Evolutionary conservation across 2,113 vertebrate species (phyloP), one percentile per base, ranked within the genome.

Genomic region (Hiodon alosoides): DNA sequence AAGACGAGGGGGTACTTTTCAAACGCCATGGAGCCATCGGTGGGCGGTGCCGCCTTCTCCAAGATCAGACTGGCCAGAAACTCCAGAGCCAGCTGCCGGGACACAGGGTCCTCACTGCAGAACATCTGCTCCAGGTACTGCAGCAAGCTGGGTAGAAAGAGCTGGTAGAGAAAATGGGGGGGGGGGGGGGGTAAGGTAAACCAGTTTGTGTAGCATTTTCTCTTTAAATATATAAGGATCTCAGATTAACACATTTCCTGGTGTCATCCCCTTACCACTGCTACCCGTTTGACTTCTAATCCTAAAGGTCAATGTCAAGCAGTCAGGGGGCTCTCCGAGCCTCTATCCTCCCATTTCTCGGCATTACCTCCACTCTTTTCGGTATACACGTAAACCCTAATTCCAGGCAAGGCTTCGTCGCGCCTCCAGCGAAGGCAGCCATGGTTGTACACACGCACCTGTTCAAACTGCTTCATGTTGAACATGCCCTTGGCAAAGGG

Each of bases 1-100:
- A 98, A 98, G 79, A 91, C 31, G 0, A 99, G 90, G 11, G 96
- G 96, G 85, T 98, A 99, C 61, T 94, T 98, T 80, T 98, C 96
- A 76, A 95, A 95, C 3, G 94, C 93, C 96, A 98, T 94, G 11
- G 94, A 95, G 80, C 94, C 95, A 4, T 93, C 81, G 0, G 90
- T 88, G 11, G 97, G 95, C 67, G 97, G 95, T 3, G 92, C 87
- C 55, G 96, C 96, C 91, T 99, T 99, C 79, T 87, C 86, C 50
- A 99, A 88, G 88, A 98, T 94, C 3, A 99, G 93, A 70, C 90
- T 91, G 78, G 93, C 89, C 81, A 98, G 85, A 71, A 88, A 73
- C 67, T 94, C 92, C 80, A 96, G 82, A 0, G 90, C 91, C 57
- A 88, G 83, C 10, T 93, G 86, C 69, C 79, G 90, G 66, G 75